Evolutionary conservation across 30 jellyfish, hydroid and myxozoan genomes (phyloP).

Genomic region (Haliclystus octoradiatus): DNA sequence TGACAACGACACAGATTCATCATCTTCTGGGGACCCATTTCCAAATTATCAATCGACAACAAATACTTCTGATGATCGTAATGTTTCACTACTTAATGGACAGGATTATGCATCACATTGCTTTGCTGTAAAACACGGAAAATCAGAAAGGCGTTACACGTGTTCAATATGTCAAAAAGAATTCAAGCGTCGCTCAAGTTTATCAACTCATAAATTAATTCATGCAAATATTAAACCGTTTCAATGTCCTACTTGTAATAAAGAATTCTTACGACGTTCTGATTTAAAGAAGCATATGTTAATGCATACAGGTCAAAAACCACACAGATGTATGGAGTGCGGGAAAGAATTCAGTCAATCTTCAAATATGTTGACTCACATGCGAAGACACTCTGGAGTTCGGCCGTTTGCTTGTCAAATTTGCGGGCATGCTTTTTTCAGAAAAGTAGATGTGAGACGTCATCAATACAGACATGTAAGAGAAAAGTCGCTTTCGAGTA

Average conservation of each 20-base stretch:
- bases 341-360: slow-evolving; percentile 72
- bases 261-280: slow-evolving; percentile 69
- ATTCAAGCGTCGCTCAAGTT: slow-evolving; percentile 59
- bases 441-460: slow-evolving; percentile 45
- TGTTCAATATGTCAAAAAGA: slow-evolving; percentile 40
- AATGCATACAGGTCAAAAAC: slow-evolving; percentile 90
- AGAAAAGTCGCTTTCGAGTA: not conserved
- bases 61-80: not conserved
- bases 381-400: slow-evolving; percentile 81
- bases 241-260: slow-evolving; percentile 53
- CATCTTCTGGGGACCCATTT: not conserved
- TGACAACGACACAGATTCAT: not conserved
- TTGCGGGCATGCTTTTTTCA: slow-evolving; percentile 77
- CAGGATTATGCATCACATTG: not conserved
- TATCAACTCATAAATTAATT: slow-evolving; percentile 73
- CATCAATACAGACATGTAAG: slow-evolving; percentile 41
- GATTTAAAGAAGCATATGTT: slow-evolving; percentile 67
- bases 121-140: not conserved
- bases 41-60: not conserved
- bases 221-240: slow-evolving; percentile 76
- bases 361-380: slow-evolving; percentile 73
- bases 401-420: slow-evolving; percentile 82
- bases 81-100: not conserved
- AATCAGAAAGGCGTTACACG: not conserved
- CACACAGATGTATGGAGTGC: slow-evolving; percentile 81